Evolutionary conservation across 2,888 invertebrate species (phyloP), one percentile per base, ranked within the genome.

Genomic region (Caenorhabditis sulstoni): DNA sequence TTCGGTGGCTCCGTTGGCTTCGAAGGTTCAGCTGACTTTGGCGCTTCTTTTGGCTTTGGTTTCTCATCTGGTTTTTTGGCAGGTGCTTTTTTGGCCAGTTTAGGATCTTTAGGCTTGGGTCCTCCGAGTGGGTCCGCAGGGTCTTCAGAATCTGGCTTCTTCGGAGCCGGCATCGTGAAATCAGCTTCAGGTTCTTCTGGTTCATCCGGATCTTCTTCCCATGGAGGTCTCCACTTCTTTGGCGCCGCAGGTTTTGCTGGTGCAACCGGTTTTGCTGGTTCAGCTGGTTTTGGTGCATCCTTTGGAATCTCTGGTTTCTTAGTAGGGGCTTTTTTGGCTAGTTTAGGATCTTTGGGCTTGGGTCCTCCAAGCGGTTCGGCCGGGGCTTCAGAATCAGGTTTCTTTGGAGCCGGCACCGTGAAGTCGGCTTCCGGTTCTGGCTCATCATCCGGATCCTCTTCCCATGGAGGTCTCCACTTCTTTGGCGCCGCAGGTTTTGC

Each of bases 381-480:
- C 18, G 78, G 78, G 12, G 65, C 64, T 66, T 81, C 81, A 7
- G 68, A n/a, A 12, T 81, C 67, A 7, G 64, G 68, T 14, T 71
- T 71, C n/a, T 68, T 65, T 2, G 71, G 71, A 7, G 71, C 79
- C 11, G 74, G 74, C 37, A 59, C 59, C 14, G 62, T 79, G 50
- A 78, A 55, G 3, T 71, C 68, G 1, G 76, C 74, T 39, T 81
- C 67, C 7, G 79, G 79, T 23, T 66, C 62, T 7, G 76, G 68
- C 18, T 74, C 59, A 57, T 79, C 71, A 52, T 62, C 76, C 18
- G 73, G 52, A 53, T 73, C 68, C 20, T 75, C 73, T 47, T 80
- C 67, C 65, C 67, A 80, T 78, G 59, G 77, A 9, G 62, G 83
- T 57, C 47, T 68, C 64, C 55, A 82, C 22, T 59, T 77, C 57